These are phyloP conservation scores for Chrysocyon brachyurus DNA, from an alignment of 2,797 vertebrate genomes.

Conservation along the genomic window DNA sequence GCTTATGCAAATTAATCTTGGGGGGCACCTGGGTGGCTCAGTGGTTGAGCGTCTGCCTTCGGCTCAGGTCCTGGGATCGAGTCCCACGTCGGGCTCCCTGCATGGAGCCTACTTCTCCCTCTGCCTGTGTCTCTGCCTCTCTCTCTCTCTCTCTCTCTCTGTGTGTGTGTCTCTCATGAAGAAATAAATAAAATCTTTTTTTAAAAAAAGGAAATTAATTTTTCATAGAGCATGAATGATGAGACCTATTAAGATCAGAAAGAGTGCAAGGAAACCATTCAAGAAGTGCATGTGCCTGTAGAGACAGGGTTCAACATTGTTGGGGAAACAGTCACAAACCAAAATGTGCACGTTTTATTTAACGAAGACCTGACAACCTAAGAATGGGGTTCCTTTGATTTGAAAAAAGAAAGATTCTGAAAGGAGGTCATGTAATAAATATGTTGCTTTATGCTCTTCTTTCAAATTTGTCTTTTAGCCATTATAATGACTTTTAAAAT, in stretches of 20 bases:
- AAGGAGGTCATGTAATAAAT: background rate
- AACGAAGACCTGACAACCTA: background rate
- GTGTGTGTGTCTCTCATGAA: too few relatives aligned
- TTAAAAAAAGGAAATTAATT: background rate
- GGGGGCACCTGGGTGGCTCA: too few relatives aligned
- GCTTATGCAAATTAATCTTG: constrained; percentile 24
- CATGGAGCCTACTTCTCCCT: too few relatives aligned
- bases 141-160: too few relatives aligned
- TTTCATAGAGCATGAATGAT: background rate
- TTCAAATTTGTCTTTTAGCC: constrained; percentile 8
- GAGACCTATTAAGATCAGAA: background rate
- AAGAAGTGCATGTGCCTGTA: fast-evolving
- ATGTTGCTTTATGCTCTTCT: background rate
- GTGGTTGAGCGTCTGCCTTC: too few relatives aligned
- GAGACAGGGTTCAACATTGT: background rate
- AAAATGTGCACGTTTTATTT: background rate
- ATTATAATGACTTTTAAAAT: constrained; percentile 39
- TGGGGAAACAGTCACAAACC: background rate
- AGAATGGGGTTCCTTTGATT: constrained; percentile 16
- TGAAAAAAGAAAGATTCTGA: constrained; percentile 33
- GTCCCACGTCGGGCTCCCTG: too few relatives aligned
- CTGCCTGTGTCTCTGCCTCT: too few relatives aligned
- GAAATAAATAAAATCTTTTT: too few relatives aligned
- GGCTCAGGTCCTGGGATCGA: too few relatives aligned
- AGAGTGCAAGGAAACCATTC: background rate